Conservation (phyloP, 2,797 vertebrate genomes). For the Xerus rutilus region DNA sequence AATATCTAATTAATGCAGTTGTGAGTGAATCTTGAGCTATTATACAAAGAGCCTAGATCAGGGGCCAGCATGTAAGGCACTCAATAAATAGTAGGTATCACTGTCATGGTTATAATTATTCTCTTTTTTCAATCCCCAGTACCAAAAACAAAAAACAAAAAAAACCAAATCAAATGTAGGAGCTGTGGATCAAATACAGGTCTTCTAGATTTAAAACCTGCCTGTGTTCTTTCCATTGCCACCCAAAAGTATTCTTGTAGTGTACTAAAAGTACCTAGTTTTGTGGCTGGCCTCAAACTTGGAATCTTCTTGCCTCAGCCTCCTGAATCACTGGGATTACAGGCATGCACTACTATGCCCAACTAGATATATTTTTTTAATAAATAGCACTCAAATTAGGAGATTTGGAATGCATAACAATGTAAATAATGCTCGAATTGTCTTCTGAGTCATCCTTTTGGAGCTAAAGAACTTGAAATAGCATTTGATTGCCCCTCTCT, state of each 20-base stretch:
- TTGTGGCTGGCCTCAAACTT: neutral
- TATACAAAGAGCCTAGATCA: neutral
- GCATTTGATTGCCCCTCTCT: neutral
- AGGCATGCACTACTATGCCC: too few species aligned
- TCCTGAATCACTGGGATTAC: too few species aligned
- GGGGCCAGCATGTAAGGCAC: neutral
- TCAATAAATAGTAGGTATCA: neutral
- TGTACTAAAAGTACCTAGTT: neutral
- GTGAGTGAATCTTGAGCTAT: neutral
- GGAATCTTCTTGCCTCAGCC: too few species aligned
- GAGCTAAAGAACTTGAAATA: neutral
- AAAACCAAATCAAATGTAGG: neutral
- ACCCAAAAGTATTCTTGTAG: neutral
- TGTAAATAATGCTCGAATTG: neutral
- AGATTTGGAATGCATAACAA: neutral
- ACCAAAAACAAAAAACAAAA: too few species aligned
- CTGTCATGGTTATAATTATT: neutral
- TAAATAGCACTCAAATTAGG: neutral
- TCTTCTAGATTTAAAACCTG: neutral
- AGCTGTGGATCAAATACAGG: neutral
- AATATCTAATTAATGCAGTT: neutral
- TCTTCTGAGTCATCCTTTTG: slow-evolving; percentile 1
- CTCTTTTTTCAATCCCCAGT: neutral
- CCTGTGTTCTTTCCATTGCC: neutral
- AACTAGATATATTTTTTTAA: neutral